phyloP scores from a whole-genome alignment of 2,113 vertebrate species.

The Tupaia chinensis region DNA sequence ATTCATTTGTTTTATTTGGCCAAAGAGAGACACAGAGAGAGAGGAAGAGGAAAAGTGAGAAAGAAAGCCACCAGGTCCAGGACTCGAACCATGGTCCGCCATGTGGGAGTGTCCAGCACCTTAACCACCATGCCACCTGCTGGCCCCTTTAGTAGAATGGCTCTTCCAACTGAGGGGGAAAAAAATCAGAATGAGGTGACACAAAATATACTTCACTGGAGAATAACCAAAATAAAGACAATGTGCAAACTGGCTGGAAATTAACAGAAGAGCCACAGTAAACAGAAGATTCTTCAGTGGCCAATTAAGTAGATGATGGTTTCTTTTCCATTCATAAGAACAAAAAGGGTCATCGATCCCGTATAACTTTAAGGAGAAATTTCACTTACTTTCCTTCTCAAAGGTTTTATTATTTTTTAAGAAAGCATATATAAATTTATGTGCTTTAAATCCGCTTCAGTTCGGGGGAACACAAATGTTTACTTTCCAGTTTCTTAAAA shows the following conservation, averaged over 20 bases:
- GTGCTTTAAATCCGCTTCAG: neutral
- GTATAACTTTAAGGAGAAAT: constrained; percentile 55
- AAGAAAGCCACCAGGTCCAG: no score
- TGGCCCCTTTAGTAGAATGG: neutral
- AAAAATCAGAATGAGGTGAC: neutral
- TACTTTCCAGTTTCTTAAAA: constrained; percentile 47
- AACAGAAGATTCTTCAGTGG: neutral
- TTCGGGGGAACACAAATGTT: neutral
- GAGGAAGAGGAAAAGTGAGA: no score
- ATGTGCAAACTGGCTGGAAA: constrained; percentile 35
- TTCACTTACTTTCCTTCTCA: constrained; percentile 48
- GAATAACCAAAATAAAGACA: constrained; percentile 46
- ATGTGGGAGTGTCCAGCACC: no score
- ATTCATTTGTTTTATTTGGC: no score
- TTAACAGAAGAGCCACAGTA: neutral
- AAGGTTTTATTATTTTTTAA: constrained; percentile 48
- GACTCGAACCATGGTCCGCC: no score
- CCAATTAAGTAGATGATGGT: neutral
- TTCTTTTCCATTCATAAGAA: constrained; percentile 58
- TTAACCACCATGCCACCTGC: no score
- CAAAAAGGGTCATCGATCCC: constrained; percentile 36
- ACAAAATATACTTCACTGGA: constrained; percentile 54
- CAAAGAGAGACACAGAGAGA: no score
- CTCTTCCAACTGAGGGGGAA: neutral
- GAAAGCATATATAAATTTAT: constrained; percentile 18